Conservation (phyloP, 2,888 invertebrate genomes). For the Acleris literana region DNA sequence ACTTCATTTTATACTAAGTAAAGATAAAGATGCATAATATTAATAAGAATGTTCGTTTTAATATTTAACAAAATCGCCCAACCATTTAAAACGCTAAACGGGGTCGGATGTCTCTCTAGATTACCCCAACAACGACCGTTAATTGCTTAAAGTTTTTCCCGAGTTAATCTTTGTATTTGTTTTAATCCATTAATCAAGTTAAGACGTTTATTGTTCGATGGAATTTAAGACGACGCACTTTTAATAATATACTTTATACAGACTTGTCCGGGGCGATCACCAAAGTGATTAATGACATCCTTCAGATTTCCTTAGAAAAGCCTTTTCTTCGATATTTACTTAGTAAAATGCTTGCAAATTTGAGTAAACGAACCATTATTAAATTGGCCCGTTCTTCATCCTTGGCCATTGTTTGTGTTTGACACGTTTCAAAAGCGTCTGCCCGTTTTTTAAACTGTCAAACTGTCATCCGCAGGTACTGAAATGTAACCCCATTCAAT, state of each 20-base stretch:
- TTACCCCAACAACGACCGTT: constrained; percentile 32
- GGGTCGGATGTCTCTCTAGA: not conserved
- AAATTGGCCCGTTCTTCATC: constrained; percentile 5
- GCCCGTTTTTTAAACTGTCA: constrained; percentile 15
- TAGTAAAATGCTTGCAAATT: constrained; percentile 19
- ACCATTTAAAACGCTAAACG: no score
- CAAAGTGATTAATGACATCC: constrained; percentile 33
- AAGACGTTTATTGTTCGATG: constrained; percentile 32
- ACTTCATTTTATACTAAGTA: no score
- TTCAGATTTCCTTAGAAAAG: constrained; percentile 31
- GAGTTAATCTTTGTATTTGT: constrained; percentile 26
- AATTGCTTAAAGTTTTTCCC: constrained; percentile 30
- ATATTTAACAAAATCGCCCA: no score
- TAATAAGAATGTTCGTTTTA: no score
- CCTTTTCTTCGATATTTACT: constrained; percentile 22
- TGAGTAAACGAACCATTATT: constrained; percentile 12
- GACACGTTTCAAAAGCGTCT: constrained; percentile 12
- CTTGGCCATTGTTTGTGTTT: constrained; percentile 5
- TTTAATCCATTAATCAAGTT: constrained; percentile 35
- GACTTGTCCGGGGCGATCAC: constrained; percentile 26
- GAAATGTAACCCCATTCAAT: constrained; percentile 5
- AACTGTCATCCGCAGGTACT: constrained; percentile 7
- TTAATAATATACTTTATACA: constrained; percentile 35
- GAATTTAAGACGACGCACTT: constrained; percentile 23
- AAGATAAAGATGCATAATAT: no score